Evolutionary conservation across 1,140 invertebrate genomes (phyloP).

Genomic region (Megalopta genalis): DNA sequence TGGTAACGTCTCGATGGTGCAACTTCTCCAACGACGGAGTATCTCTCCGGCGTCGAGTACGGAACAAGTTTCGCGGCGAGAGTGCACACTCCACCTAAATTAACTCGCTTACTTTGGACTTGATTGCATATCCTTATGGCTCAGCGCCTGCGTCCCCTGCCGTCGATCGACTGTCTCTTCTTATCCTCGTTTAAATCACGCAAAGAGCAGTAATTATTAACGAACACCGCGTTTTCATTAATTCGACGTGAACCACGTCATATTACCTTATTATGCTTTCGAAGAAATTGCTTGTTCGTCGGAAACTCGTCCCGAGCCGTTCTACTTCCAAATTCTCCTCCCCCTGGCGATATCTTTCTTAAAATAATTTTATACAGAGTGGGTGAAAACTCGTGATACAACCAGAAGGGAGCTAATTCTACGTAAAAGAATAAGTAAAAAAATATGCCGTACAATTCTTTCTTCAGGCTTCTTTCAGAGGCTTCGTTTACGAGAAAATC

Average conservation of each 20-base stretch:
- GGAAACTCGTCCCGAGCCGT: neutral
- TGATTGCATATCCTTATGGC: constrained; percentile 71
- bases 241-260: neutral
- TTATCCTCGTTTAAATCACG: constrained; percentile 32
- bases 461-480: too few species aligned
- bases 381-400: too few species aligned
- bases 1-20: constrained; percentile 69
- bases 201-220: constrained; percentile 43
- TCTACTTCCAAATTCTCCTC: too few species aligned
- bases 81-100: constrained; percentile 74
- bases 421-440: too few species aligned
- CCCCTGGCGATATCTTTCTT: too few species aligned
- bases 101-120: constrained; percentile 73
- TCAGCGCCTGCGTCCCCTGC: constrained; percentile 39
- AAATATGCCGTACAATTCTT: too few species aligned
- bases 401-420: too few species aligned
- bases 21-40: constrained; percentile 69
- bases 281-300: neutral
- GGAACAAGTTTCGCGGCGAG: constrained; percentile 72
- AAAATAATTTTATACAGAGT: too few species aligned
- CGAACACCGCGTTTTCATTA: constrained; percentile 48
- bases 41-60: constrained; percentile 54
- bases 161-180: constrained; percentile 53
- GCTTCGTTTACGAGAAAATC: too few species aligned
- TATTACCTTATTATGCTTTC: neutral